These are phyloP conservation scores for Drosophila littoralis DNA, from an alignment of 1,140 invertebrate species.

Conservation along the genomic window DNA sequence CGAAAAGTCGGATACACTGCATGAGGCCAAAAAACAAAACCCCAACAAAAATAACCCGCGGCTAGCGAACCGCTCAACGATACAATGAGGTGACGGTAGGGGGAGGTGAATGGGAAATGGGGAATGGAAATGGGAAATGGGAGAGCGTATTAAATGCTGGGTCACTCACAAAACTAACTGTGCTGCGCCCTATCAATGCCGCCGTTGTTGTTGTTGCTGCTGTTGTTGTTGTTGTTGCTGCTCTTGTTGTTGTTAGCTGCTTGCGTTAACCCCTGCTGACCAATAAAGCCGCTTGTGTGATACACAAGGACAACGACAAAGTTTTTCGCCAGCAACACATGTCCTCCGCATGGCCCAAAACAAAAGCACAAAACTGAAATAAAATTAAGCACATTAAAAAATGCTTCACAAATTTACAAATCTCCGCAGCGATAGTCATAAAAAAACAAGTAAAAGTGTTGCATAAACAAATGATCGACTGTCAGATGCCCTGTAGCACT, in stretches of 20 bases:
- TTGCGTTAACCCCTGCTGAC: conserved; percentile 76
- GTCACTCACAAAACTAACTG: conserved; percentile 74
- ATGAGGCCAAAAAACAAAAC: conserved; percentile 45
- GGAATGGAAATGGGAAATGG: not conserved
- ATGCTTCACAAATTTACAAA: conserved; percentile 82
- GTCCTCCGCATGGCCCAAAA: conserved; percentile 41
- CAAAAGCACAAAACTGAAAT: conserved; percentile 50
- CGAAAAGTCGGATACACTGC: conserved; percentile 33
- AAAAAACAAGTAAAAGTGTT: conserved; percentile 7
- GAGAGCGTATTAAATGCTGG: conserved; percentile 64
- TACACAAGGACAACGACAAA: conserved; percentile 74
- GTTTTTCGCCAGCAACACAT: conserved; percentile 69
- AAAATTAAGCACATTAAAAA: conserved; percentile 82
- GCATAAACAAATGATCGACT: not conserved
- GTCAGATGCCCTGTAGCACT: not conserved
- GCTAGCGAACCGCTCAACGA: conserved; percentile 49
- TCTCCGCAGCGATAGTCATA: conserved; percentile 48
- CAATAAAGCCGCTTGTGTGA: conserved; percentile 82
- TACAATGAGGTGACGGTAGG: conserved; percentile 27
- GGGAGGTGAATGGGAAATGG: not conserved
- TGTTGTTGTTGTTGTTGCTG: conserved; percentile 18
- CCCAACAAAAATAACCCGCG: conserved; percentile 78
- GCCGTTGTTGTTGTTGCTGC: conserved; percentile 21
- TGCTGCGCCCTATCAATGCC: conserved; percentile 16
- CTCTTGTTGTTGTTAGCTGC: conserved; percentile 14